phyloP scores from a whole-genome alignment of 2,888 invertebrate species.

The Drosophila suboccidentalis region DNA sequence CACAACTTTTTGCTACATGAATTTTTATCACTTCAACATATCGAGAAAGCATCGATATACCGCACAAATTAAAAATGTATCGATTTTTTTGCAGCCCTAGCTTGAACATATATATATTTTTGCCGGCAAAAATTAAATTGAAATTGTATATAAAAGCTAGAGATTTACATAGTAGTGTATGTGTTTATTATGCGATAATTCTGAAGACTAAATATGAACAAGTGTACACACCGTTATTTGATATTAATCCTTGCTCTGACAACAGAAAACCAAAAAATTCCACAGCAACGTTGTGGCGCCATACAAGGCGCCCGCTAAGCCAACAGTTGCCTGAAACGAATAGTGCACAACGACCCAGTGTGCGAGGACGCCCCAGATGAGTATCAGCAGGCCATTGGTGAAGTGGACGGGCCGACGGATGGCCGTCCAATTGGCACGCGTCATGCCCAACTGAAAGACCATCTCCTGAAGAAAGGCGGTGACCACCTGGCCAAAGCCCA shows the following conservation, averaged over 20 bases:
- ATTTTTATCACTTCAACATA: too few species aligned
- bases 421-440: constrained; percentile 83
- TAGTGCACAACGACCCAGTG: constrained; percentile 83
- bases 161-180: neutral
- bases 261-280: constrained; percentile 83
- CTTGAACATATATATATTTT: neutral
- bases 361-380: constrained; percentile 83
- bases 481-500: constrained; percentile 85
- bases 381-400: constrained; percentile 83
- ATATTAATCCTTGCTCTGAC: constrained; percentile 72
- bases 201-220: constrained; percentile 2
- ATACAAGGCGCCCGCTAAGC: constrained; percentile 81
- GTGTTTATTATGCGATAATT: constrained; percentile 29
- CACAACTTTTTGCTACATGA: too few species aligned
- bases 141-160: neutral
- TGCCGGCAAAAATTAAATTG: neutral
- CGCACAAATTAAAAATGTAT: neutral
- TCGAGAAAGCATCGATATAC: neutral
- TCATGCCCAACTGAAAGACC: constrained; percentile 84
- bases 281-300: constrained; percentile 81
- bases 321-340: constrained; percentile 84
- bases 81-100: neutral
- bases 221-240: constrained; percentile 31
- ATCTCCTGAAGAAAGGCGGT: constrained; percentile 84
- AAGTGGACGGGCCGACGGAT: constrained; percentile 84